A percentile compares a stretch with the other conserved stretches of the same genome.
Evolutionary conservation across 2,113 vertebrate species (phyloP).

Genomic region (Sebastes schlegelii): DNA sequence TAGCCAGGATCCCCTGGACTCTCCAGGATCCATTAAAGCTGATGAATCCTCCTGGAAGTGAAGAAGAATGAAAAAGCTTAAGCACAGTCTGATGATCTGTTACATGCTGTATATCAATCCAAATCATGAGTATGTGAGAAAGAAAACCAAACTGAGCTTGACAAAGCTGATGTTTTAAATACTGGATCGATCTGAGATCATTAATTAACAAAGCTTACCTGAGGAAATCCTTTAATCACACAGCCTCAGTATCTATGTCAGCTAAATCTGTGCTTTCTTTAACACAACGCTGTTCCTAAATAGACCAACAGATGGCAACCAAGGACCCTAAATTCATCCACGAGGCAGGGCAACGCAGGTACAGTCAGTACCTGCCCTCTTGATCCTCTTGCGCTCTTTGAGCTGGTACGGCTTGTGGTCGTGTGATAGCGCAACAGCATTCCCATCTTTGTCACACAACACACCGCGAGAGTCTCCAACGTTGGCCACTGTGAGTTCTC

Average conservation of each 20-base stretch:
- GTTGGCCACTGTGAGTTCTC: conserved; percentile 96
- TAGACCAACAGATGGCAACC: conserved; percentile 57
- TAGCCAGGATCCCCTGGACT: conserved; percentile 97
- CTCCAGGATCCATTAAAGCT: conserved; percentile 99
- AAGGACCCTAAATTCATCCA: background rate
- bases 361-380: conserved; percentile 89
- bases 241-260: background rate
- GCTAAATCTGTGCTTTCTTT: background rate
- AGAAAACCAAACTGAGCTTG: background rate
- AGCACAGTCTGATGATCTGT: background rate
- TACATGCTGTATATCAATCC: background rate
- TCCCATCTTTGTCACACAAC: conserved; percentile 97
- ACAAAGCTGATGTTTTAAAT: background rate
- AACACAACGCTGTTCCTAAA: conserved; percentile 30
- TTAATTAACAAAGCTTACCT: background rate
- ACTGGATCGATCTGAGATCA: background rate
- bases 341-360: background rate
- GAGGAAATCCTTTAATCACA: conserved; percentile 29
- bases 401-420: conserved; percentile 99
- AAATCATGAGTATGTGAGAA: background rate
- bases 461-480: conserved; percentile 97
- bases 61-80: conserved; percentile 5
- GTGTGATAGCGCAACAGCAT: conserved; percentile 94
- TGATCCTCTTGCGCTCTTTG: conserved; percentile 98
- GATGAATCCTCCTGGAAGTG: conserved; percentile 93